Percentiles rank a stretch among this genome's conserved stretches.
phyloP scores from a whole-genome alignment of 2,113 vertebrate genomes.

The Tyto alba region DNA sequence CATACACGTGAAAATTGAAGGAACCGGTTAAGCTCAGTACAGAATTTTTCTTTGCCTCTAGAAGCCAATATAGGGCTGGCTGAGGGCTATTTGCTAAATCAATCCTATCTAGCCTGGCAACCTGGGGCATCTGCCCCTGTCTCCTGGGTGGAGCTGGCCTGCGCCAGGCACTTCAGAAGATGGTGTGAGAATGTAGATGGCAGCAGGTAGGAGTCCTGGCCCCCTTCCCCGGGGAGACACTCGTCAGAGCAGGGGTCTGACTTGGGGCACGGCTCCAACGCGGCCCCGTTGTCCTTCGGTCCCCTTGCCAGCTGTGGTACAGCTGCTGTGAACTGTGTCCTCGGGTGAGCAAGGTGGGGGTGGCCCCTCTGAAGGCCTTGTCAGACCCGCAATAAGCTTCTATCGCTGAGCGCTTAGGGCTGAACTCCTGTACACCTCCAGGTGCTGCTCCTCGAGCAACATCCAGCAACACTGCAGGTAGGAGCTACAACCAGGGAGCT shows the following conservation, averaged over 20 bases:
- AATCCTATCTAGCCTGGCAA: background rate
- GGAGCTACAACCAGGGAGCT: background rate
- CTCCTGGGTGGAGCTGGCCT: background rate
- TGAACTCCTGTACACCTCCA: background rate
- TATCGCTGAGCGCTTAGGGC: background rate
- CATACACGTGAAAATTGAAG: background rate
- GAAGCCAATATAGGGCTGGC: background rate
- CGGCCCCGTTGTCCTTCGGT: background rate
- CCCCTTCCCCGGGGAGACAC: background rate
- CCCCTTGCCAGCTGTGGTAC: background rate
- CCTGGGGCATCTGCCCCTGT: background rate
- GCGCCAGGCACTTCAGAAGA: background rate
- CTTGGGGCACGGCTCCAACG: background rate
- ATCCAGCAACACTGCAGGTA: background rate
- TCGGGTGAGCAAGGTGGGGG: background rate
- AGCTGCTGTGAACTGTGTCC: background rate
- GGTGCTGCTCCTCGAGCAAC: rapidly evolving
- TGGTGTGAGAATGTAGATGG: background rate
- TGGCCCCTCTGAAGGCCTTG: background rate
- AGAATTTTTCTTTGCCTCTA: background rate
- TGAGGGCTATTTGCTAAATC: background rate
- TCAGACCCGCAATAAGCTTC: background rate
- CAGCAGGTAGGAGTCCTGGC: background rate
- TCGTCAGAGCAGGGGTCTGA: background rate
- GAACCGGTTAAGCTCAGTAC: background rate